These are phyloP conservation scores for Lumbricus terrestris DNA, from an alignment of 2,888 invertebrate genomes.

Conservation along the genomic window DNA sequence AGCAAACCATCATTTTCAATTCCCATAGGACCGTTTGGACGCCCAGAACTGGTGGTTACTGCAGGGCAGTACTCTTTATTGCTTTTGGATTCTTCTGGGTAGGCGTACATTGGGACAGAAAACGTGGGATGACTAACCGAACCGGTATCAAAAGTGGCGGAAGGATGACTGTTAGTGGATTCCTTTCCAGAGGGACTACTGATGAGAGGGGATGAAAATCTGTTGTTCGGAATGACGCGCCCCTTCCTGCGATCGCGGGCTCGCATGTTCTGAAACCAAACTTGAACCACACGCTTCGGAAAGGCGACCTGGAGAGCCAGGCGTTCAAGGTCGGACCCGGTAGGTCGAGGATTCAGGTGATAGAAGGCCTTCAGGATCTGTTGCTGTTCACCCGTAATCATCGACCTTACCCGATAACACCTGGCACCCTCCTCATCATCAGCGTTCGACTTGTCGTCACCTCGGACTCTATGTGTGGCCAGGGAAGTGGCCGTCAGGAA, in stretches of 20 bases:
- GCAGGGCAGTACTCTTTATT: not conserved
- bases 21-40: not conserved
- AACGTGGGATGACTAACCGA: not conserved
- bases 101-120: not conserved
- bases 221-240: conserved; percentile 11
- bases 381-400: conserved; percentile 91
- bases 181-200: not conserved
- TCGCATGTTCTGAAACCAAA: conserved; percentile 82
- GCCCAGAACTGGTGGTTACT: not conserved
- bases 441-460: conserved; percentile 46
- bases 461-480: not conserved
- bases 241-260: conserved; percentile 67
- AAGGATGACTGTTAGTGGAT: not conserved
- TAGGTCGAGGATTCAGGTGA: conserved; percentile 84
- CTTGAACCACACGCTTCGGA: conserved; percentile 91
- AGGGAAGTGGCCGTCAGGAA: not conserved
- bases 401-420: conserved; percentile 85
- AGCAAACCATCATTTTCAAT: not conserved
- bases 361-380: conserved; percentile 85
- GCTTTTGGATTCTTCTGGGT: not conserved
- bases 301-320: conserved; percentile 85
- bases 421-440: conserved; percentile 63
- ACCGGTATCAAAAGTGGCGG: not conserved
- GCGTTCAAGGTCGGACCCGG: conserved; percentile 85
- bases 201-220: not conserved